Base-by-base conservation (phyloP, 2,888 invertebrate genomes). In the Xestia c-nigrum region DNA sequence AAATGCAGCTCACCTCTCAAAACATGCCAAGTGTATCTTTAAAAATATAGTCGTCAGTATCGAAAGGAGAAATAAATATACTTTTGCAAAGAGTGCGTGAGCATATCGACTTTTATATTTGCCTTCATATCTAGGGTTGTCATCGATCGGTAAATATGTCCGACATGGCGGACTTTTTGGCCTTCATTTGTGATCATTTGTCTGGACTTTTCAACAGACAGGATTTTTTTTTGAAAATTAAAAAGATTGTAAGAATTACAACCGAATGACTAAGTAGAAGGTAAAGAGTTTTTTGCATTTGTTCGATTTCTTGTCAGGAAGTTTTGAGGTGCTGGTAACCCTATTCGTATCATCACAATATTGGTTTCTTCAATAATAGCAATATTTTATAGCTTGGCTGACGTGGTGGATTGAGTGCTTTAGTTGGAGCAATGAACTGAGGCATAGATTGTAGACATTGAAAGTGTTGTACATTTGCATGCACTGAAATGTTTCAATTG, bases 361-460 rank as follows among this genome's bases (percentile, higher is more conserved):
- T 86, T 77, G 77, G 63, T 80, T 73, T 73, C 84, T 50, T n/a
- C 47, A 65, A 74, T 71, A 74, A 78, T 64, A 76, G 38, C 57
- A 52, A 65, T 77, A 2, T 76, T 86, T 84, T 81, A 80, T 85
- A 78, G 81, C 75, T 82, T 4, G 50, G 1, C 59, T 59, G 83
- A 65, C 61, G 82, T 19, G 68, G 67, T 74, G 74, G 70, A 76
- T 57, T 59, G 75, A 75, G 80, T 74, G 69, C 52, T 76, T 81
- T 78, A 79, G 81, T 67, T 74, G 70, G 86, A 81, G 73, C 84
- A 84, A 74, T 83, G 88, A 88, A 86, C 86, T 83, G 31, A 64
- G 61, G 65, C 66, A 38, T 24, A 66, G 19, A 69, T 67, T 66
- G 19, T 69, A 82, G 55, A 64, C 57, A 83, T 74, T 74, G 70